Base-by-base conservation (phyloP, 2,113 vertebrate species). In the Pyxicephalus adspersus region DNA sequence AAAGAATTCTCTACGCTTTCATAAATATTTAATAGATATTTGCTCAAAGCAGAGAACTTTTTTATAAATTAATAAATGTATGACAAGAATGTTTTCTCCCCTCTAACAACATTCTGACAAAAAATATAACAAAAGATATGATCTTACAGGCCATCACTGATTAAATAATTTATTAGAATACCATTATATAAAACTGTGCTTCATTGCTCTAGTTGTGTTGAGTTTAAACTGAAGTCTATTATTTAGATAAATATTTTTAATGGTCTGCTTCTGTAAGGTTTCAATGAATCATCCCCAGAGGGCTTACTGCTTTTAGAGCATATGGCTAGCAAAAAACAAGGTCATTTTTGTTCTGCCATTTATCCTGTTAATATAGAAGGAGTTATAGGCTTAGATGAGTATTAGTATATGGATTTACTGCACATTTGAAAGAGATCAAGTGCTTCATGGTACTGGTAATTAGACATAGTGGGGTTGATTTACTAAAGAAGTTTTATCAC, bases 311-410 rank as follows among this genome's bases (percentile, higher is more conserved):
- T 79, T 79, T 79, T 28, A 79, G 20, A 68, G 76, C 76, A 79
- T 79, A 79, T 79, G 76, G 64, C 66, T 67, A 57, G 52, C 55
- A 58, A 61, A 79, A 79, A 68, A 79, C 64, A 79, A 79, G 76
- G 76, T 79, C 76, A 79, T 79, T 79, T 68, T 52, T 79, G 76
- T 79, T 68, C 76, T 68, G 76, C 45, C 64, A 60, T 79, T 52
- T 79, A 79, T 68, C 22, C 64, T 79, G 76, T 34, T 66, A 79
- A 68, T 79, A 68, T 3, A 50, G 28, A 57, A 16, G 51, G 28
- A 31, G 28, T 50, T 29, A 26, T 4, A 51, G 51, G 52, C 64
- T 66, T 5, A 55, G 51, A 50, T 57, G 3, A 60, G 31, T 67
- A 52, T 66, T 58, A 58, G 38, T 54, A 65, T 77, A 52, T 5